Percentiles rank a stretch among this genome's conserved stretches.
phyloP scores from a whole-genome alignment of 92 coral and sea anemone species.

The Zoanthus sociatus region DNA sequence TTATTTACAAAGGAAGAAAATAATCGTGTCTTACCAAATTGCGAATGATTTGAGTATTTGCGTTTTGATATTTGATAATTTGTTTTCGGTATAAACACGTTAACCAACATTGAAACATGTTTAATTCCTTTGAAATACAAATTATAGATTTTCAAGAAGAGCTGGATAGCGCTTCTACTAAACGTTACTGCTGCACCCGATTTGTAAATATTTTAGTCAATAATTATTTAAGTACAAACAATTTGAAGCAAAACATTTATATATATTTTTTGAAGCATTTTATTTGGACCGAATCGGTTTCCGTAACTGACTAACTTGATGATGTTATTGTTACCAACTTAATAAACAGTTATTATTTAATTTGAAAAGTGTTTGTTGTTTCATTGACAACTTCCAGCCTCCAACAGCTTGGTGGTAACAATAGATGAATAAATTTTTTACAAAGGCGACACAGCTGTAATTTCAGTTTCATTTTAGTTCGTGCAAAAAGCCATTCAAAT shows the following conservation, averaged over 20 bases:
- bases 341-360: not conserved
- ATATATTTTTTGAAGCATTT: not conserved
- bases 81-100: not conserved
- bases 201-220: not conserved
- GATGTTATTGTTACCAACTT: not conserved
- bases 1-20: not conserved
- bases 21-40: not conserved
- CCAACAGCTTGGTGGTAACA: not conserved
- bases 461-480: not conserved
- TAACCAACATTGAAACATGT: not conserved
- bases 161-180: not conserved
- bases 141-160: not conserved
- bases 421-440: not conserved
- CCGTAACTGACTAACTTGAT: not conserved
- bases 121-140: not conserved
- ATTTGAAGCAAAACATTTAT: not conserved
- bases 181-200: not conserved
- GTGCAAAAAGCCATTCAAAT: not conserved
- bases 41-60: conserved; percentile 7
- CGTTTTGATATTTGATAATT: conserved; percentile 1
- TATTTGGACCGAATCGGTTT: no score
- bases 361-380: not conserved
- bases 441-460: not conserved
- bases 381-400: not conserved
- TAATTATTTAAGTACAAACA: not conserved